Base-by-base conservation (phyloP, 2,113 vertebrate species). In the Formicarius rufipectus region DNA sequence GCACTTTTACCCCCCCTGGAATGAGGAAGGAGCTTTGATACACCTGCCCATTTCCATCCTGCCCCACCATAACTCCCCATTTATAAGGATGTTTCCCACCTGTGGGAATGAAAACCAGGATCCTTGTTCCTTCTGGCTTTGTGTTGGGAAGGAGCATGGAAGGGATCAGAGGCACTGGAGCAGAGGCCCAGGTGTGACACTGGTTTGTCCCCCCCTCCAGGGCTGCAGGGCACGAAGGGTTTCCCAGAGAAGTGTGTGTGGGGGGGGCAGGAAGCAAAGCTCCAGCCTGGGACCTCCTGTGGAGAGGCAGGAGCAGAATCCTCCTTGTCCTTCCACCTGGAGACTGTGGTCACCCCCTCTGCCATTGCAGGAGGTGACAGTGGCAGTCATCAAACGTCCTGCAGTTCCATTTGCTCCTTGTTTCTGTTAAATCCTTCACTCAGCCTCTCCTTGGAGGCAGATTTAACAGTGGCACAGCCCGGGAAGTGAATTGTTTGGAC, bases 61-160 rank as follows among this genome's bases (percentile, higher is more conserved):
- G 31, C n/a, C n/a, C n/a, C n/a, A n/a, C n/a, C n/a, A n/a, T n/a
- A n/a, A n/a, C n/a, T n/a, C n/a, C n/a, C n/a, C 12, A 1, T 28
- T 23, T 7, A 10, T 17, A 4, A 8, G 7, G 30, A 21, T 1
- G 4, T 39, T 59, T 37, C 44, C 40, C 24, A 0, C 10, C 39
- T 6, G 33, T 85, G 35, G 7, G 5, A 40, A 21, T 10, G n/a
- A 10, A 13, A 23, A 0, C 14, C 9, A 35, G 22, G 40, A 31
- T 66, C 25, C 13, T 63, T 25, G 5, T 4, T 73, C 40, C 19
- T 84, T 39, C 37, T 85, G 71, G 2, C 5, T 45, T 23, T 9
- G 14, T 28, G 33, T 0, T 40, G 37, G 49, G 28, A 60, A 72
- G n/a, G 31, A 49, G 35, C 20, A n/a, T 4, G 10, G 22, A 50